Evolutionary conservation across 92 coral and sea anemone species (phyloP), one percentile per base, ranked within the genome.

Genomic region (Parazoanthus swiftii): DNA sequence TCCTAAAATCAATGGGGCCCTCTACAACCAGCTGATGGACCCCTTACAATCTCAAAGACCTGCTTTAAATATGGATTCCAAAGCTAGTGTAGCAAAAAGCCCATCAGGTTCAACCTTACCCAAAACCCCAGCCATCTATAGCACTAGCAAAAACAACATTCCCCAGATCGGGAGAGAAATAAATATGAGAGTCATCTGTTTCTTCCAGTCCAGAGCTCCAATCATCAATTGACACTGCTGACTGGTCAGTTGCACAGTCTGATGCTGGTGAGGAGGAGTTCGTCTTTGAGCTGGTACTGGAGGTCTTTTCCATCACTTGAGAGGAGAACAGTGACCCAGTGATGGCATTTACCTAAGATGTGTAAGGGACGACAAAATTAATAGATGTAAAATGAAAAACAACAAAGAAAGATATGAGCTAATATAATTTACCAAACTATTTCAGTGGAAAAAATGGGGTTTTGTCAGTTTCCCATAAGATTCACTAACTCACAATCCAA

Each of bases 191-290:
- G 80, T 97, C 99, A 94, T 97, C 99, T 23, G 91, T 94, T 79
- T 95, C 98, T 44, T 95, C 99, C 33, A 97, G 86, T 8, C 99
- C 99, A 16, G 99, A 97, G 77, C 99, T 97, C 99, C 99, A 97
- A 3, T 97, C 97, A 77, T 95, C 98, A 82, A 97, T 95, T 2
- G 98, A 93, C 54, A 95, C 98, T 0, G 98, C 98, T 6, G 90
- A 86, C 0, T 93, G 94, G 76, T 94, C 95, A 25, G 80, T 75
- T n/a, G 91, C 79, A 13, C 76, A 48, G 37, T 88, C 87, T 0
- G 33, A 36, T 67, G 77, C 82, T 35, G 72, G 81, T 35, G 91
- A 86, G 21, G 36, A 81, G 72, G 80, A 82, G 29, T 44, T 81
- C n/a, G 81, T 58, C 79, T 90, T 91, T 29, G 85, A 85, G 73